A percentile compares a stretch with the other conserved stretches of the same genome.
phyloP scores from a whole-genome alignment of 2,888 invertebrate species.

The Drosophila mimica region DNA sequence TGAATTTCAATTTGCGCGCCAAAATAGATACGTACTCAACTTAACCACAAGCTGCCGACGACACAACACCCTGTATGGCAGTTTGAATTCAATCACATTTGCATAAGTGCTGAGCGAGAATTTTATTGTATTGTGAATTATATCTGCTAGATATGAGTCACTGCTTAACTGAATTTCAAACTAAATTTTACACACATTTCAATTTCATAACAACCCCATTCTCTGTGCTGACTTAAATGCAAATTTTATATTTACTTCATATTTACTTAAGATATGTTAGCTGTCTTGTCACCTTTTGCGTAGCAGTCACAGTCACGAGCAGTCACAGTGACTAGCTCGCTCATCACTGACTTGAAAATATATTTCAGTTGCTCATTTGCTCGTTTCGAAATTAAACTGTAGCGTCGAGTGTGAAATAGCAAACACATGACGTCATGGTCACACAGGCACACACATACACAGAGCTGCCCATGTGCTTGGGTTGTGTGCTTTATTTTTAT shows the following conservation, averaged over 20 bases:
- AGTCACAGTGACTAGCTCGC: conserved; percentile 21
- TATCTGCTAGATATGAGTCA: conserved; percentile 5
- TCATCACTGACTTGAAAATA: conserved; percentile 37
- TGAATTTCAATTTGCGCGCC: conserved; percentile 48
- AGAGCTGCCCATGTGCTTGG: conserved; percentile 23
- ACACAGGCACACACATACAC: conserved; percentile 14
- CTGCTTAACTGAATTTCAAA: background rate
- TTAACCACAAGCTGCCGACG: background rate
- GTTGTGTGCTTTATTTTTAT: conserved; percentile 10
- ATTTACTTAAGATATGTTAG: background rate
- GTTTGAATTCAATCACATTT: conserved; percentile 8
- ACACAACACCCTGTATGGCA: conserved; percentile 21
- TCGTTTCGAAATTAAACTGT: conserved; percentile 45
- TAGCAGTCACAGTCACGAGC: conserved; percentile 2
- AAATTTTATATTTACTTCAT: background rate
- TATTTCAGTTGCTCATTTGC: conserved; percentile 30
- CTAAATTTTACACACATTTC: background rate
- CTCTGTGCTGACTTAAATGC: background rate
- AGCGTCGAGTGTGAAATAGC: conserved; percentile 63
- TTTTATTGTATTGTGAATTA: background rate
- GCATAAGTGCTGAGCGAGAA: conserved; percentile 8
- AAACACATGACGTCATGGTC: conserved; percentile 68
- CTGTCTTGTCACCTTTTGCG: background rate
- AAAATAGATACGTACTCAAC: conserved; percentile 39
- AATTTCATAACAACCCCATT: background rate